Evolutionary conservation across 1,140 invertebrate species (phyloP).

Genomic region (Lepidotrigona ventralis): DNA sequence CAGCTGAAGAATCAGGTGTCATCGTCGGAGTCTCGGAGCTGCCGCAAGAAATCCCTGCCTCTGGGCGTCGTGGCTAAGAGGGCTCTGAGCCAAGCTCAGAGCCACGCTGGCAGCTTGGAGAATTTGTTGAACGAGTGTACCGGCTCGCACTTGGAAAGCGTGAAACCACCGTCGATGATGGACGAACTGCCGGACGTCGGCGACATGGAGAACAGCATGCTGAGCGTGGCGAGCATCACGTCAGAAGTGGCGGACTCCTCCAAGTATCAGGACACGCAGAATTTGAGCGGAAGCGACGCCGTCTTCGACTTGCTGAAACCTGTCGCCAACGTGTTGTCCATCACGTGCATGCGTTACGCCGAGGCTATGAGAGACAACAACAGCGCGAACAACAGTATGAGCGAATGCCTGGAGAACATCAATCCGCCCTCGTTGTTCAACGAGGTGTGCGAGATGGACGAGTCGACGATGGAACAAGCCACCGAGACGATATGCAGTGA

Average conservation of each 20-base stretch:
- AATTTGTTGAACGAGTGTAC: conserved; percentile 82
- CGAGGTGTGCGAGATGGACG: conserved; percentile 83
- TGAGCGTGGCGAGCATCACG: conserved; percentile 91
- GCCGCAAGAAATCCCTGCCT: conserved; percentile 85
- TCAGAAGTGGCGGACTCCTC: conserved; percentile 86
- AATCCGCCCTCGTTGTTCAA: conserved; percentile 84
- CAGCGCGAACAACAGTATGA: conserved; percentile 78
- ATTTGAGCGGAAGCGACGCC: conserved; percentile 68
- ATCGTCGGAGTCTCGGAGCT: conserved; percentile 67
- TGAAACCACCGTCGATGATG: conserved; percentile 91
- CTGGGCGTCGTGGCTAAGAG: conserved; percentile 85
- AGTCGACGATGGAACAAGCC: conserved; percentile 81
- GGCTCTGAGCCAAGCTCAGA: conserved; percentile 82
- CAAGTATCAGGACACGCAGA: conserved; percentile 71
- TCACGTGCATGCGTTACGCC: conserved; percentile 74
- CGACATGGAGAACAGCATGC: conserved; percentile 89
- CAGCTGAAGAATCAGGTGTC: conserved; percentile 36
- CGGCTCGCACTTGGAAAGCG: conserved; percentile 86
- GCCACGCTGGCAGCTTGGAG: conserved; percentile 83
- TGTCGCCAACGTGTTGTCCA: conserved; percentile 75
- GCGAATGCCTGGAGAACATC: conserved; percentile 83
- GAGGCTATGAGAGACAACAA: conserved; percentile 64
- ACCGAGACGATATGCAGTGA: conserved; percentile 83
- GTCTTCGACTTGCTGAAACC: conserved; percentile 76
- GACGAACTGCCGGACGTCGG: conserved; percentile 85